Conservation (phyloP, 2,888 invertebrate species). For the Hemistola chrysoprasaria region DNA sequence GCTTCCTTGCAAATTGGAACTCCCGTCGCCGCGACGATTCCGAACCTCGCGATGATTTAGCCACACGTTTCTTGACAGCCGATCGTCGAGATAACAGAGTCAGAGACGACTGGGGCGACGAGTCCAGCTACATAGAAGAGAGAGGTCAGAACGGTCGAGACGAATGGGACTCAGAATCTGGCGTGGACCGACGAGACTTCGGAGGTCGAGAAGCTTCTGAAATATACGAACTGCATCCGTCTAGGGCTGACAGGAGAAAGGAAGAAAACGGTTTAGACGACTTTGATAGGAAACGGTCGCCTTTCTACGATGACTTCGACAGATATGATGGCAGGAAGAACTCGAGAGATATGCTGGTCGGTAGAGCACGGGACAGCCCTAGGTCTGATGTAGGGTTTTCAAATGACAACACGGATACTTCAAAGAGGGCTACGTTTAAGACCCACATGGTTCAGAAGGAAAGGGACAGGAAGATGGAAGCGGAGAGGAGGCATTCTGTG, state of each 20-base stretch:
- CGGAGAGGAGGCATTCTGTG: slow-evolving; percentile 88
- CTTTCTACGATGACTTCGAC: slow-evolving; percentile 71
- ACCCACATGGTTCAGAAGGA: slow-evolving; percentile 88
- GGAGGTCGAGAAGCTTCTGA: slow-evolving; percentile 72
- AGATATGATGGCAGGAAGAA: slow-evolving; percentile 75
- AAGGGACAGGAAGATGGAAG: slow-evolving; percentile 82
- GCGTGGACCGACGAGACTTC: slow-evolving; percentile 62
- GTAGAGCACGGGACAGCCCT: slow-evolving; percentile 68
- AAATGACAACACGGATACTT: slow-evolving; percentile 52
- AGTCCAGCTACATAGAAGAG: slow-evolving; percentile 65
- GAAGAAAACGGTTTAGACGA: slow-evolving; percentile 65
- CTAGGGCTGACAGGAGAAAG: slow-evolving; percentile 58
- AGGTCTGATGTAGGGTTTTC: slow-evolving; percentile 66
- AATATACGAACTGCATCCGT: slow-evolving; percentile 71
- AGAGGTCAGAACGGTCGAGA: slow-evolving; percentile 59
- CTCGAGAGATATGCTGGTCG: slow-evolving; percentile 75
- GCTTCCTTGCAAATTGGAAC: slow-evolving; percentile 77
- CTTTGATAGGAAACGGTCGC: slow-evolving; percentile 65
- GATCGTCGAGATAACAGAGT: slow-evolving; percentile 61
- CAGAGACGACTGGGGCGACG: slow-evolving; percentile 72
- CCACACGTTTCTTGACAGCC: slow-evolving; percentile 67
- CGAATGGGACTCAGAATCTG: slow-evolving; percentile 77
- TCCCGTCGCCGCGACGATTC: slow-evolving; percentile 68
- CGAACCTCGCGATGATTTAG: slow-evolving; percentile 66
- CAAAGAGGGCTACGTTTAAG: slow-evolving; percentile 85